Percentiles rank a stretch among this genome's conserved stretches.
Evolutionary conservation across 2,888 invertebrate species (phyloP).

Genomic region (Drosophila longiperda): DNA sequence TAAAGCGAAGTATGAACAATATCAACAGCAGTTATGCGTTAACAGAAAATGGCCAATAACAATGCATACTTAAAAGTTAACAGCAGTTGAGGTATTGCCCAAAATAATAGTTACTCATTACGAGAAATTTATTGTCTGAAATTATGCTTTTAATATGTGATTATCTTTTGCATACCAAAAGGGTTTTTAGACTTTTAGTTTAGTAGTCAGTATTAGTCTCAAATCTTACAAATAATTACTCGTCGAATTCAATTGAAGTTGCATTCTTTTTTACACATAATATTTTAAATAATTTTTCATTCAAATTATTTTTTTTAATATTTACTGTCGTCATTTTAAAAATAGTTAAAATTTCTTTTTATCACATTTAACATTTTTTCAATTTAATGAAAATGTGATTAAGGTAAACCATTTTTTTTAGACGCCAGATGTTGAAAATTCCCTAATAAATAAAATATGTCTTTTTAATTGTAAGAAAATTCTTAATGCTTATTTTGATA

Average conservation of each 20-base stretch:
- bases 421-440: not conserved
- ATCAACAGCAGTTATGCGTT: constrained; percentile 22
- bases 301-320: not conserved
- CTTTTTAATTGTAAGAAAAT: not conserved
- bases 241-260: no score
- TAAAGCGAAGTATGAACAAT: constrained; percentile 27
- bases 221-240: not conserved
- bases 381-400: not conserved
- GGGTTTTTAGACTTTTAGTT: not conserved
- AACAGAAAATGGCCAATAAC: not conserved
- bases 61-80: not conserved
- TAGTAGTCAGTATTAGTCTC: not conserved
- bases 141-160: not conserved
- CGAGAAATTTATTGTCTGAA: not conserved
- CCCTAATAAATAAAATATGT: not conserved
- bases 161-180: not conserved
- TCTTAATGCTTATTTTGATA: not conserved
- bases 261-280: no score
- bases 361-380: not conserved
- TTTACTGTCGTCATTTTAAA: not conserved
- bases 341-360: not conserved
- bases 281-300: no score
- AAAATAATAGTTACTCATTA: not conserved
- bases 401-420: not conserved
- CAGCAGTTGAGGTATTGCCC: not conserved